Evolutionary conservation across 2,113 vertebrate species (phyloP), one percentile per base, ranked within the genome.

Genomic region (Channa argus): DNA sequence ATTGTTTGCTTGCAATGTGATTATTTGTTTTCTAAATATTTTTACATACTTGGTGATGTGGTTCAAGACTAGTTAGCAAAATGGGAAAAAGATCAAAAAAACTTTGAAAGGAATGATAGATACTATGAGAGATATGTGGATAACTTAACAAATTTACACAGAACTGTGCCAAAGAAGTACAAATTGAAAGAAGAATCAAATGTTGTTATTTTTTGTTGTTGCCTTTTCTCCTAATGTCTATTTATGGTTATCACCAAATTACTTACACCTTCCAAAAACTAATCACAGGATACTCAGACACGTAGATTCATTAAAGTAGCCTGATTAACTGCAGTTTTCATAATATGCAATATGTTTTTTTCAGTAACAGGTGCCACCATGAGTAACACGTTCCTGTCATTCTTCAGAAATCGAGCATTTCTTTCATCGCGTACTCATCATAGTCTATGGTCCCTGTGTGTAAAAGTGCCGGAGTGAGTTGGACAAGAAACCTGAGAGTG

Each of bases 401-500:
- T 63, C 14, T 46, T 13, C 8, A 34, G 36, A 38, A 76, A 72
- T 54, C 1, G 2, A 44, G 54, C 49, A 39, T 24, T 63, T 0
- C 39, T 51, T 43, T 67, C 55, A 8, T 5, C 44, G 4, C 5
- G 38, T 6, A 24, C 11, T 14, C 55, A 7, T 37, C 10, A 1
- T 10, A 8, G 37, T 51, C n/a, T 2, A 24, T 24, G 0, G 1
- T 58, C 45, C 2, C 55, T 11, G 6, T 24, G 38, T 6, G 37
- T 14, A 62, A 74, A 24, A 67, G 51, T 45, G 53, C 51, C 5
- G 5, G 5, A 50, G 38, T 60, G 1, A 71, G 55, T 64, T 34
- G 3, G 3, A 38, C 41, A n/a, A 65, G 41, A 80, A 71, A 71
- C 3, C 7, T 13, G 13, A 67, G 51, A 44, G 36, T 14, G 69